Conservation (phyloP, 1,140 invertebrate species). For the Pseudomyrmex sp. region DNA sequence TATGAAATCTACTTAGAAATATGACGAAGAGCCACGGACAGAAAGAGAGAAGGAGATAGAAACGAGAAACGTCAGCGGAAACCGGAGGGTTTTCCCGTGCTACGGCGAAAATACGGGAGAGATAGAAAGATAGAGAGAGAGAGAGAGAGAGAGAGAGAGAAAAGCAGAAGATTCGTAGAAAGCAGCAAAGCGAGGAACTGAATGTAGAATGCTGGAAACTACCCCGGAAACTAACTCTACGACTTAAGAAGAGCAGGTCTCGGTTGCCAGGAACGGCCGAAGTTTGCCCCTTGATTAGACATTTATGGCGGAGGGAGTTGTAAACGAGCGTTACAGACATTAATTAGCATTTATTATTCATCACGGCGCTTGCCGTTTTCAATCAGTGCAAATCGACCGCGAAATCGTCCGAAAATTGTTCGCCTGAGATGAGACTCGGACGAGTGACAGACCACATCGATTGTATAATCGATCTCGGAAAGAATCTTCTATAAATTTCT, state of each 20-base stretch:
- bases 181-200: neutral
- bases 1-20: constrained; percentile 57
- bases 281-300: constrained; percentile 72
- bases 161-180: constrained; percentile 12
- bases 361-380: constrained; percentile 35
- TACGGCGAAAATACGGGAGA: neutral
- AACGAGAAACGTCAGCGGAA: constrained; percentile 1
- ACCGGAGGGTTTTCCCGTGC: neutral
- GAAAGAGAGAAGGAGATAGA: no score
- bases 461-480: no score
- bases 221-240: constrained; percentile 68
- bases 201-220: constrained; percentile 65
- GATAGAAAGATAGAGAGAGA: neutral
- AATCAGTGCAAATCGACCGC: constrained; percentile 40
- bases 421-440: neutral
- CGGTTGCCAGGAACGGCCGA: constrained; percentile 42
- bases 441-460: no score
- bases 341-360: constrained; percentile 71
- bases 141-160: neutral
- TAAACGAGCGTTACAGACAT: constrained; percentile 69
- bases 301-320: constrained; percentile 67
- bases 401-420: constrained; percentile 7
- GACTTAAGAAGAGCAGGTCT: constrained; percentile 53
- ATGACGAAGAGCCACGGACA: constrained; percentile 34
- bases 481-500: no score